Evolutionary conservation across 2,888 invertebrate genomes (phyloP), one percentile per base, ranked within the genome.

Genomic region (Metopia argyrocephala): DNA sequence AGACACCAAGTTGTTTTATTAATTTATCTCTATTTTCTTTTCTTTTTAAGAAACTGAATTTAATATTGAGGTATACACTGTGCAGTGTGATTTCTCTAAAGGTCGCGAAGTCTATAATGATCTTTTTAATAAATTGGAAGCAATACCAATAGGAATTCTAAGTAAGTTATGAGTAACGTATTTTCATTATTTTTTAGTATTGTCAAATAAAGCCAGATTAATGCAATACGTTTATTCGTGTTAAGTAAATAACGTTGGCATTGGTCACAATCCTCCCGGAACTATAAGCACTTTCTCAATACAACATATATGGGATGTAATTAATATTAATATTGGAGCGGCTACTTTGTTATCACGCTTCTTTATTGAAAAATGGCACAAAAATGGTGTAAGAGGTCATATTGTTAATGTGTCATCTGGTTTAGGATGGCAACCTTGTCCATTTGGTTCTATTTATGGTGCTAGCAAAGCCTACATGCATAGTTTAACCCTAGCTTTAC

Each of bases 351-450:
- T 98, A 93, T 95, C 95, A 5, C 92, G 95, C 75, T 90, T 95
- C 86, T 92, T 96, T 68, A 91, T 97, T 79, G 94, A 94, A 3
- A 93, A 93, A 73, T 96, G 97, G 96, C 93, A 93, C 85, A 91
- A 91, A 68, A 91, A 94, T 61, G 92, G 93, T 1, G 57, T 56
- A 3, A 92, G 92, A 69, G 98, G 98, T 0, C 96, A 96, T 0
- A 93, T 98, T 61, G 95, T 98, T 23, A 97, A 97, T 88, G 93
- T 98, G 12, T 96, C 97, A 0, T 97, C 97, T 0, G 96, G 95
- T 4, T 94, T 96, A 0, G 96, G 96, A 88, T 90, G 94, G 69
- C 95, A 96, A 88, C 97, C 97, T 0, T 89, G 96, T 57, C 97
- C 97, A 0, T 91, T 96, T 70, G 95, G 96, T 93, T 94, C 96